These are phyloP conservation scores for Calliphora vomitoria DNA, from an alignment of 2,888 invertebrate species.

Conservation along the genomic window DNA sequence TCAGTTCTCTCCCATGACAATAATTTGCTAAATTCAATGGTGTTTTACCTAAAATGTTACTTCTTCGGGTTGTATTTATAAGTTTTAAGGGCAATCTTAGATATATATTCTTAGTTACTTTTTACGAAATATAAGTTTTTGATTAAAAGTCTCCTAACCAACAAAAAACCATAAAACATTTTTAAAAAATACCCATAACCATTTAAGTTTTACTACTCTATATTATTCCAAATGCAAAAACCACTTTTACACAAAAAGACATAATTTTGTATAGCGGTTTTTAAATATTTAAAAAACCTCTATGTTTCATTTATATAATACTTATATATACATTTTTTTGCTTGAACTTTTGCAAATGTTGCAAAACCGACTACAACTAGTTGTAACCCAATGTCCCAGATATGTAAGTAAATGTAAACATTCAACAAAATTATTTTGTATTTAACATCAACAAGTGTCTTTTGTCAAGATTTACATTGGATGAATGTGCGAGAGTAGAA, in stretches of 20 bases:
- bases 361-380: constrained; percentile 1
- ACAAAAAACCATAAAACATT: no score
- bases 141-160: no score
- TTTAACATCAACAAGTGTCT: constrained; percentile 70
- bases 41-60: no score
- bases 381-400: constrained; percentile 42
- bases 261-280: constrained; percentile 12
- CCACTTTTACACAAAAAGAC: not conserved
- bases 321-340: not conserved
- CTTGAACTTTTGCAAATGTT: constrained; percentile 9
- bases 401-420: constrained; percentile 48
- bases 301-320: not conserved
- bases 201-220: not conserved
- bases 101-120: no score
- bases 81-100: no score
- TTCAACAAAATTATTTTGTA: constrained; percentile 48
- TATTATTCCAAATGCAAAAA: not conserved
- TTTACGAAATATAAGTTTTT: no score
- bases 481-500: not conserved
- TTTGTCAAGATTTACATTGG: constrained; percentile 57
- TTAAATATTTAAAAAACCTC: constrained; percentile 3
- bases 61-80: no score
- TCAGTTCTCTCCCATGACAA: no score
- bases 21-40: no score
- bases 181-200: no score